Conservation (phyloP, 2,888 invertebrate species). For the Psococerastis gibbosa region DNA sequence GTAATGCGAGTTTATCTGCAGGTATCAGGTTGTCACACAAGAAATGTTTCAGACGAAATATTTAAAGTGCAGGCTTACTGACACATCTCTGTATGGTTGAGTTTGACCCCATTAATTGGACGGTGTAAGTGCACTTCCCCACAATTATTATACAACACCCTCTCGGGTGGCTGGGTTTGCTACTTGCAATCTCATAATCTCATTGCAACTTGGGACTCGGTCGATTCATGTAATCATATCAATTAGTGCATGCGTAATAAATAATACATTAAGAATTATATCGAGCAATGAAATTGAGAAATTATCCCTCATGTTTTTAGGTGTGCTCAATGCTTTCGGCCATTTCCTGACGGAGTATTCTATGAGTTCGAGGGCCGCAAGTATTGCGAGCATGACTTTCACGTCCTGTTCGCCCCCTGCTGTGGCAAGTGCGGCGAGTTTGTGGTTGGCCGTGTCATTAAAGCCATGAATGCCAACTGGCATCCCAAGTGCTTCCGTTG, state of each 20-base stretch:
- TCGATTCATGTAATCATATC: constrained; percentile 14
- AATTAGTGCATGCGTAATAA: constrained; percentile 12
- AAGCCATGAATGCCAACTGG: constrained; percentile 99
- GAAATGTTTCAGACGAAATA: no score
- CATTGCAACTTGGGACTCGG: background rate
- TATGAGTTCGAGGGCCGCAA: constrained; percentile 98
- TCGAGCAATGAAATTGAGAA: background rate
- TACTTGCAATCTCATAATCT: background rate
- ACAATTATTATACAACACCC: no score
- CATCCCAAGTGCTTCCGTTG: constrained; percentile 97
- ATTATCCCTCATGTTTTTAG: constrained; percentile 29
- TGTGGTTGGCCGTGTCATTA: constrained; percentile 96
- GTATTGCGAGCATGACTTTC: constrained; percentile 98
- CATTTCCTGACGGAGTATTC: constrained; percentile 92
- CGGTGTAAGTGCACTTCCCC: no score
- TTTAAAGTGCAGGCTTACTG: no score
- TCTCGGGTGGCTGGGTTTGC: background rate
- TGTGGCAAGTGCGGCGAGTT: constrained; percentile 82
- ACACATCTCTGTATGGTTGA: no score
- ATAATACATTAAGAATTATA: no score
- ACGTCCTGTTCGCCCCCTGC: constrained; percentile 87
- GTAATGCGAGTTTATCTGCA: no score
- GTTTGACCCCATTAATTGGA: no score
- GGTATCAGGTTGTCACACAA: no score
- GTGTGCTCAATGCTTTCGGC: constrained; percentile 96